Conservation (phyloP, 2,888 invertebrate genomes). For the Cordilura impudica region DNA sequence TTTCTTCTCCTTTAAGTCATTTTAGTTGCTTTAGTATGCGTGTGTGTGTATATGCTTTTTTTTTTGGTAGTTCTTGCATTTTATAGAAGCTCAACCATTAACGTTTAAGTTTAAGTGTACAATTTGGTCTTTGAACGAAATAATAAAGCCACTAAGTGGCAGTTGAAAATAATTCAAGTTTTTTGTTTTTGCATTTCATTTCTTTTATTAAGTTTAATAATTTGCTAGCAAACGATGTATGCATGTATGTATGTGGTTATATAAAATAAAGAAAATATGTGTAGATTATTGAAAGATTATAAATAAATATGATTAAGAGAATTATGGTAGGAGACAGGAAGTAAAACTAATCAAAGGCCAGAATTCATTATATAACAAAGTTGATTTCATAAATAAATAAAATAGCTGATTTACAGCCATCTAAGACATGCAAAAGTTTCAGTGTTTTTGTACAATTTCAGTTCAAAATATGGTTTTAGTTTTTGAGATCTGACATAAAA, state of each 20-base stretch:
- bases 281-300: background rate
- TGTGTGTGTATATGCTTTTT: background rate
- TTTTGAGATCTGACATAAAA: too few species aligned
- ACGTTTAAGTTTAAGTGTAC: slow-evolving; percentile 14
- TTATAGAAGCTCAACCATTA: background rate
- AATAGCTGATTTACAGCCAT: too few species aligned
- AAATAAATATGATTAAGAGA: too few species aligned
- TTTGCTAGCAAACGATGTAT: background rate
- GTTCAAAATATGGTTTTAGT: too few species aligned
- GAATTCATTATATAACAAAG: too few species aligned
- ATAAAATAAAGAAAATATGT: background rate
- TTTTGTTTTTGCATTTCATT: background rate
- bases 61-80: background rate
- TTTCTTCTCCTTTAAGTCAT: background rate
- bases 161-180: slow-evolving; percentile 19
- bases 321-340: background rate
- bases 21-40: background rate
- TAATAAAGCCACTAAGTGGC: slow-evolving; percentile 6
- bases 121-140: slow-evolving; percentile 16
- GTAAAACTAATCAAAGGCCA: background rate
- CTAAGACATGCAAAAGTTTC: too few species aligned
- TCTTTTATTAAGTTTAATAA: background rate
- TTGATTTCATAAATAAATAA: too few species aligned
- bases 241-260: too few species aligned
- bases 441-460: too few species aligned